These are phyloP conservation scores for Patella pellucida DNA, from an alignment of 2,888 invertebrate species.

Conservation along the genomic window DNA sequence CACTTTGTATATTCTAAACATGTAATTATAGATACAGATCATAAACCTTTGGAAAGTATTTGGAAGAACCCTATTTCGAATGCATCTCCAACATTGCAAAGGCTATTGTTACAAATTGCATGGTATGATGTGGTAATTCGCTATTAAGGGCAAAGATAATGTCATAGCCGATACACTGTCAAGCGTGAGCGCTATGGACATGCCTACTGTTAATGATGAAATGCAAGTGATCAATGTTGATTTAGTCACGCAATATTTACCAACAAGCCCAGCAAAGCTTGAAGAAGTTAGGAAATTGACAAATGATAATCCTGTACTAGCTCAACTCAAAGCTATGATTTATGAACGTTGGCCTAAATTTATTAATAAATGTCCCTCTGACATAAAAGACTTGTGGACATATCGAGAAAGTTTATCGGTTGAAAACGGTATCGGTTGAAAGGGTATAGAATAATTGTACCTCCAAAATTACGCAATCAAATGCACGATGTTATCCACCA, in stretches of 20 bases:
- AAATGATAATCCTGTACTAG: not conserved
- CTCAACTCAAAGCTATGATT: constrained; percentile 19
- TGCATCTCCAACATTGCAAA: constrained; percentile 30
- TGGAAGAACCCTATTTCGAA: constrained; percentile 22
- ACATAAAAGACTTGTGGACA: constrained; percentile 22
- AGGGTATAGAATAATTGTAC: constrained; percentile 13
- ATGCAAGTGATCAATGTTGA: not conserved
- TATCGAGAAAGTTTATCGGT: constrained; percentile 17
- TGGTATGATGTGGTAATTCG: constrained; percentile 29
- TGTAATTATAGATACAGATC: constrained; percentile 35
- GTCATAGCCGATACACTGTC: constrained; percentile 27
- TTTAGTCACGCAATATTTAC: not conserved
- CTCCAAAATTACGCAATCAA: not conserved
- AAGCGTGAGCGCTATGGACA: not conserved
- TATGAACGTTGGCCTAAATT: constrained; percentile 17
- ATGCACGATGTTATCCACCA: constrained; percentile 7
- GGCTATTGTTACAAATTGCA: constrained; percentile 29
- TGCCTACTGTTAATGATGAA: not conserved
- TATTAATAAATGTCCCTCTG: constrained; percentile 13
- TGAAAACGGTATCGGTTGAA: constrained; percentile 19
- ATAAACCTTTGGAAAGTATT: constrained; percentile 35
- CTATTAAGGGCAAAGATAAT: constrained; percentile 21
- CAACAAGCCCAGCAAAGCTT: constrained; percentile 17
- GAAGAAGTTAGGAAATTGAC: constrained; percentile 10
- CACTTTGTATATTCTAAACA: constrained; percentile 34